Evolutionary conservation across 2,888 invertebrate genomes (phyloP).

Genomic region (Punctoribates punctum): DNA sequence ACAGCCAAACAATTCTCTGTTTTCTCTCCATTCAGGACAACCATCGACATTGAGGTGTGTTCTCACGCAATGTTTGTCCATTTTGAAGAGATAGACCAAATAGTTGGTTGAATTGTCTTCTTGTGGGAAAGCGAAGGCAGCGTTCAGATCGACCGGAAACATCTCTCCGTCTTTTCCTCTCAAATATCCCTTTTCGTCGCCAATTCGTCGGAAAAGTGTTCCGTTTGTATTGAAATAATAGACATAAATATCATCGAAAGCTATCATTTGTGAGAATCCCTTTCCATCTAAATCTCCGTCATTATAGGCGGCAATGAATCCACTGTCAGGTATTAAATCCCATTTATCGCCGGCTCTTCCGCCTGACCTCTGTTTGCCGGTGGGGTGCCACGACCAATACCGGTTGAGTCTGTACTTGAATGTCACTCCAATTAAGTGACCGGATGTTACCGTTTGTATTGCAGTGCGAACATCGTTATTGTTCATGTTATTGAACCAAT

Average conservation of each 20-base stretch:
- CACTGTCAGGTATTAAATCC: neutral
- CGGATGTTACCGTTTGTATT: neutral
- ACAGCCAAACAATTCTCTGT: neutral
- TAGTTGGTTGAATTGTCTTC: neutral
- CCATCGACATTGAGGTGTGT: neutral
- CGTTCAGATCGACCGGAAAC: neutral
- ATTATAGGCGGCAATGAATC: neutral
- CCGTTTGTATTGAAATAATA: neutral
- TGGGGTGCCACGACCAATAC: neutral
- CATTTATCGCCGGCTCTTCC: neutral
- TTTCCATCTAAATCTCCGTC: neutral
- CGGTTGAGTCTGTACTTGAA: neutral
- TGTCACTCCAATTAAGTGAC: neutral
- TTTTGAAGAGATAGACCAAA: neutral
- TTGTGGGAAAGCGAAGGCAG: neutral
- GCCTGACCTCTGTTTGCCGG: neutral
- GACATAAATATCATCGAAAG: neutral
- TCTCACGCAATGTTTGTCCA: neutral
- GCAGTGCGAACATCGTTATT: too few species aligned
- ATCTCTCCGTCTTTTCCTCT: neutral
- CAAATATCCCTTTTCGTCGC: neutral
- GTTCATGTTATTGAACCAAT: neutral
- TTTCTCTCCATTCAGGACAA: neutral
- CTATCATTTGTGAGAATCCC: neutral
- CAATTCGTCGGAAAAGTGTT: neutral